Conservation (phyloP, 2,888 invertebrate species). For the Cataglyphis altisquamis region DNA sequence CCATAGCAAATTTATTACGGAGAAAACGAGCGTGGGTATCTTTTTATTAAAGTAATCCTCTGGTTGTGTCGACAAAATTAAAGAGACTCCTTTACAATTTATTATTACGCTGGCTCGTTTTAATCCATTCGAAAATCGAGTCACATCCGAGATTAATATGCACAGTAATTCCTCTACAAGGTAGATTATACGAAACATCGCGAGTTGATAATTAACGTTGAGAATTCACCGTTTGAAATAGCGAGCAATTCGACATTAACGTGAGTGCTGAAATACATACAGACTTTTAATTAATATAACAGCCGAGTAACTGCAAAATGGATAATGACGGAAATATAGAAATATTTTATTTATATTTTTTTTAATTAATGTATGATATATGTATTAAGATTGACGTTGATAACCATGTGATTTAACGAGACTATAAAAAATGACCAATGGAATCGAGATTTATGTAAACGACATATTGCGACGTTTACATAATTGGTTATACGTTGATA, state of each 20-base stretch:
- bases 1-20: not conserved
- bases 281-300: conserved; percentile 63
- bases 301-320: not conserved
- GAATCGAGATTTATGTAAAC: conserved; percentile 35
- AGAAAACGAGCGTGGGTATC: not conserved
- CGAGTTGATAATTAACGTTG: conserved; percentile 62
- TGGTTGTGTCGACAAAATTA: not conserved
- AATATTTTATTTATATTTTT: conserved; percentile 2
- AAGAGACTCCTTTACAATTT: not conserved
- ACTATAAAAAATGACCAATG: conserved; percentile 8
- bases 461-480: not conserved
- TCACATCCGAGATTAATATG: conserved; percentile 57
- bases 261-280: conserved; percentile 32
- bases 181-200: conserved; percentile 57
- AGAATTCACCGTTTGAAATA: conserved; percentile 43
- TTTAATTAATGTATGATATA: not conserved
- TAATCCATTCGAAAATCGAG: conserved; percentile 13
- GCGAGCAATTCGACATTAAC: conserved; percentile 23
- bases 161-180: conserved; percentile 53
- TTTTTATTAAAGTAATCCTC: conserved; percentile 2
- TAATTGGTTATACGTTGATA: not conserved
- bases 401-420: conserved; percentile 6
- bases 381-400: not conserved
- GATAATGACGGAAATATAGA: not conserved
- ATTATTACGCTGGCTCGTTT: not conserved